Base-by-base conservation (phyloP, 2,113 vertebrate species). In the Indicator maculatus region DNA sequence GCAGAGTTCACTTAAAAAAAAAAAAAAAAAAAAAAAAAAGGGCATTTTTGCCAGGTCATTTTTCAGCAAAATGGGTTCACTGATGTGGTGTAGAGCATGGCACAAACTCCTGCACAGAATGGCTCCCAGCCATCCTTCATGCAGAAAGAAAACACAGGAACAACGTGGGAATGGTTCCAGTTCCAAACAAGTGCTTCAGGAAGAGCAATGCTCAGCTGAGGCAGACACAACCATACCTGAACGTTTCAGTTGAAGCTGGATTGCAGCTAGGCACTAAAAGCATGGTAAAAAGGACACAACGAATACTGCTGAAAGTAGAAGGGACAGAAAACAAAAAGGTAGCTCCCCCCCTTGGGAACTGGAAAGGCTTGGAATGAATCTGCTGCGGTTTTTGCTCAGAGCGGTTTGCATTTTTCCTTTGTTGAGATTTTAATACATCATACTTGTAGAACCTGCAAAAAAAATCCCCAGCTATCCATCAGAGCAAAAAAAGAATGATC, bases 11-110 rank as follows among this genome's bases (percentile, higher is more conserved):
- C 84, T 50, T 75, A 5, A 41, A 41, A 44, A 44, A 44, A 44
- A 16, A 4, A 86, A 94, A 90, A 88, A 39, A 66, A n/a, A 44
- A 16, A 16, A 5, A 83, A 94, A 90, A 88, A 33, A 70, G n/a
- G 24, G 70, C 33, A 1, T 58, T 96, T 94, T 85, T 96, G 60
- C 75, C 88, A 89, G 85, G 78, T 89, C 71, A 63, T 95, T 96
- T 87, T 95, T 96, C 87, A 89, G 81, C 63, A 72, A 56, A 72
- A 88, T 83, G 10, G 2, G 30, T 63, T 76, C 45, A 17, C 33
- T 95, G 14, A 70, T 70, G 67, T 55, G 61, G 70, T 69, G 44
- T 39, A 24, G 16, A 55, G 55, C 20, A 17, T 5, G 58, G 45
- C 55, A 39, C 1, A 5, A 30, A 27, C 16, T 47, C 30, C 78